Percentiles rank a stretch among this genome's conserved stretches.
These are phyloP conservation scores for Flabesymbios commensalis DNA, from an alignment of 2,888 invertebrate genomes.

Conservation along the genomic window DNA sequence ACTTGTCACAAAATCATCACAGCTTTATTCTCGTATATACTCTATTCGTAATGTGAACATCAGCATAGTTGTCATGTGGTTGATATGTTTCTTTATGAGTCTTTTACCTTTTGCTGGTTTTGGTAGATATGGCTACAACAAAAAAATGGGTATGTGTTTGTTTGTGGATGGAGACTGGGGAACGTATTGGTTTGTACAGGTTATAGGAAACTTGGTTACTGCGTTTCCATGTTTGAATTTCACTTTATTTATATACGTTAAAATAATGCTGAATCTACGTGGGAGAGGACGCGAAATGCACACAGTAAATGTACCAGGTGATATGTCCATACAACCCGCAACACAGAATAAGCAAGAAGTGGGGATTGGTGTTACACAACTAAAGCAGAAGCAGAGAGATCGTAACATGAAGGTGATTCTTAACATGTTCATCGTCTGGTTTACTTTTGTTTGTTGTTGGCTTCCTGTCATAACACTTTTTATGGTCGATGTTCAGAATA, in stretches of 20 bases:
- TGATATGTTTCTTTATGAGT: neutral
- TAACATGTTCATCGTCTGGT: neutral
- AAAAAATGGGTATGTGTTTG: neutral
- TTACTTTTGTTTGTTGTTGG: neutral
- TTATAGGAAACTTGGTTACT: neutral
- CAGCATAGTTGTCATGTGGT: neutral
- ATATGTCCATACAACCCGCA: no score
- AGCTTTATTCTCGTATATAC: neutral
- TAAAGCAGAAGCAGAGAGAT: no score
- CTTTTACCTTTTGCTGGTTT: neutral
- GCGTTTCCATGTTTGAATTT: neutral
- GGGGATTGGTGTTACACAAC: no score
- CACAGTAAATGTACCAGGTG: no score
- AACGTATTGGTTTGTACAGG: neutral
- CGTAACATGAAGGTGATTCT: no score
- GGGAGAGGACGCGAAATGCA: no score
- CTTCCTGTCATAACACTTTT: neutral
- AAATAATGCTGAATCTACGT: no score
- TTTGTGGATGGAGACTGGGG: neutral
- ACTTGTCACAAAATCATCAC: neutral
- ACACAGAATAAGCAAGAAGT: no score
- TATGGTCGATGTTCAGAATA: neutral
- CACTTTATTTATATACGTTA: neutral
- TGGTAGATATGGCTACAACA: neutral
- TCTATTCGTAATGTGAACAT: neutral